phyloP scores from a whole-genome alignment of 2,113 vertebrate genomes.

The Holacanthus passer region DNA sequence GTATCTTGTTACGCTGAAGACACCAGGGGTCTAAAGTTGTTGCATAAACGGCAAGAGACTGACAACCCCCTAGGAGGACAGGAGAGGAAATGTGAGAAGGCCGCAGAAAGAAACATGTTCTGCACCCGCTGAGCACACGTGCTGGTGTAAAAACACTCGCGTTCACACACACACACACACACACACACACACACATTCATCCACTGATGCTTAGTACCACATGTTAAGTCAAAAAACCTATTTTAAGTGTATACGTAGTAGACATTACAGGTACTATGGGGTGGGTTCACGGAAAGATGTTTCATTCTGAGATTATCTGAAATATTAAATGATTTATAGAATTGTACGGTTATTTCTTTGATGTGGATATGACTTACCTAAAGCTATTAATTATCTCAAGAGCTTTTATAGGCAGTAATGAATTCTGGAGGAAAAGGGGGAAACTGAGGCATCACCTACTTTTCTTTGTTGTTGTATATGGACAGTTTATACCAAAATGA shows the following conservation, averaged over 20 bases:
- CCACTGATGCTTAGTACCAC: neutral
- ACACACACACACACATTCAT: no score
- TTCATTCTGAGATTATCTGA: neutral
- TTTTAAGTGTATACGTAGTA: neutral
- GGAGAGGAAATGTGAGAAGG: slow-evolving; percentile 43
- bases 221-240: neutral
- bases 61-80: slow-evolving; percentile 19
- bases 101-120: slow-evolving; percentile 1
- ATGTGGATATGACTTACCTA: neutral
- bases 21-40: slow-evolving; percentile 4
- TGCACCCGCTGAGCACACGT: slow-evolving; percentile 27
- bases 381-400: neutral
- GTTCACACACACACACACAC: neutral
- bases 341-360: neutral
- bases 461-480: neutral
- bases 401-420: neutral
- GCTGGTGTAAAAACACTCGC: neutral
- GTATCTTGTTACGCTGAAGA: slow-evolving; percentile 21
- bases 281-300: no score
- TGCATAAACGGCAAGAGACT: neutral
- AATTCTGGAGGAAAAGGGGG: neutral
- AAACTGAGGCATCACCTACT: neutral
- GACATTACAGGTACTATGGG: neutral
- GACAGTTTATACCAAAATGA: neutral
- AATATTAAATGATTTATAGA: neutral